phyloP scores from a whole-genome alignment of 2,888 invertebrate species.

The Linnaemya vulpina region DNA sequence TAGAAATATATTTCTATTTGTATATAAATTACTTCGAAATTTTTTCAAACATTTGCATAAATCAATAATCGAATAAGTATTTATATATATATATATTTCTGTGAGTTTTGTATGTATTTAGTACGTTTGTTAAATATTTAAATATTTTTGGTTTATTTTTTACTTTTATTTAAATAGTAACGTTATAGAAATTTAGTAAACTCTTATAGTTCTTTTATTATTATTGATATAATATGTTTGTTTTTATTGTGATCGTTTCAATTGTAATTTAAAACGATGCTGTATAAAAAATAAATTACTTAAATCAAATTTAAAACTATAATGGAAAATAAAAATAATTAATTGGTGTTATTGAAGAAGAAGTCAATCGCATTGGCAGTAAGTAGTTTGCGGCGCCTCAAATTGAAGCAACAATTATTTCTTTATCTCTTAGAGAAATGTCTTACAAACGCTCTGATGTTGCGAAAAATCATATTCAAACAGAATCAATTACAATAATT shows the following conservation, averaged over 20 bases:
- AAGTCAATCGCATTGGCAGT: no score
- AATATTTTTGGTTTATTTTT: conserved; percentile 11
- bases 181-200: conserved; percentile 49
- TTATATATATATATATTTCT: conserved; percentile 37
- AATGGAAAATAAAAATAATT: conserved; percentile 16
- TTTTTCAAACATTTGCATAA: conserved; percentile 75
- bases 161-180: conserved; percentile 25
- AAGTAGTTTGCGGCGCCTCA: no score
- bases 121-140: conserved; percentile 37
- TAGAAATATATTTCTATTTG: conserved; percentile 26
- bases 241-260: conserved; percentile 46
- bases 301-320: conserved; percentile 29
- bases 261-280: conserved; percentile 32
- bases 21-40: conserved; percentile 61
- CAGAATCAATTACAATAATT: no score
- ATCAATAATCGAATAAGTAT: conserved; percentile 22
- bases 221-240: conserved; percentile 47
- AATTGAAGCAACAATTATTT: no score
- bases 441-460: no score
- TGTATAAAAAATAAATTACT: conserved; percentile 28
- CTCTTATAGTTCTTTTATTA: conserved; percentile 36
- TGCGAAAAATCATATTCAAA: no score
- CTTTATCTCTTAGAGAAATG: no score
- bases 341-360: not conserved
- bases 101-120: conserved; percentile 30